Base-by-base conservation (phyloP, 2,797 vertebrate species). In the Nothura maculosa region DNA sequence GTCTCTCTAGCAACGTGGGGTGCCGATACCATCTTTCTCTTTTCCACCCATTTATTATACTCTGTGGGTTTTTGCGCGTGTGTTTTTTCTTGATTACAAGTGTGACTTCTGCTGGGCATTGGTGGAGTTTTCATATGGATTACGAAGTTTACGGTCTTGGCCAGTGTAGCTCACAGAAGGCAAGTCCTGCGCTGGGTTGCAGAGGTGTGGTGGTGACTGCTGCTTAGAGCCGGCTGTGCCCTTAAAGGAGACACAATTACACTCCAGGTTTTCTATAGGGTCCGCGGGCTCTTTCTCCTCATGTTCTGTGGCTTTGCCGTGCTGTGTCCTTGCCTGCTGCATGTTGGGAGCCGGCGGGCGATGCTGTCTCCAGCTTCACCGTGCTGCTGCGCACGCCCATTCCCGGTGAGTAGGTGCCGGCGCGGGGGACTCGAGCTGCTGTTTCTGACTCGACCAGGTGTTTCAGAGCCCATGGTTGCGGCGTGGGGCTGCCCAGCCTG, bases 161-260 rank as follows among this genome's bases (percentile, higher is more conserved):
- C n/a, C 45, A 5, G 10, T 0, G 12, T 47, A 6, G 69, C 32
- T 60, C 7, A 24, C 22, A 48, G 22, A 24, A 24, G 47, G 47
- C 47, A 22, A 16, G 45, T 12, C 32, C 30, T 6, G 0, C 3
- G 0, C 3, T 10, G 48, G 22, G 5, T 19, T 38, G 1, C 1
- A 14, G 7, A 52, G 61, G 12, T 7, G n/a, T 38, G 76, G 64
- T 66, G 30, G 50, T 27, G 48, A 5, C 54, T 12, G 62, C 38
- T 30, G 12, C 42, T 3, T 4, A 28, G 6, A 9, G 66, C 72
- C 20, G 58, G 24, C 72, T 36, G 24, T 12, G 20, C 0, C 0
- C 54, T 78, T 11, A 61, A 19, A 62, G 54, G 36, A 74, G 61
- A 47, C 36, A 10, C 2, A 1, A 7, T 43, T 12, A 4, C 3